Percentiles rank a stretch among this genome's conserved stretches.
phyloP scores from a whole-genome alignment of 2,888 invertebrate genomes.

The Acrobasis consociella region DNA sequence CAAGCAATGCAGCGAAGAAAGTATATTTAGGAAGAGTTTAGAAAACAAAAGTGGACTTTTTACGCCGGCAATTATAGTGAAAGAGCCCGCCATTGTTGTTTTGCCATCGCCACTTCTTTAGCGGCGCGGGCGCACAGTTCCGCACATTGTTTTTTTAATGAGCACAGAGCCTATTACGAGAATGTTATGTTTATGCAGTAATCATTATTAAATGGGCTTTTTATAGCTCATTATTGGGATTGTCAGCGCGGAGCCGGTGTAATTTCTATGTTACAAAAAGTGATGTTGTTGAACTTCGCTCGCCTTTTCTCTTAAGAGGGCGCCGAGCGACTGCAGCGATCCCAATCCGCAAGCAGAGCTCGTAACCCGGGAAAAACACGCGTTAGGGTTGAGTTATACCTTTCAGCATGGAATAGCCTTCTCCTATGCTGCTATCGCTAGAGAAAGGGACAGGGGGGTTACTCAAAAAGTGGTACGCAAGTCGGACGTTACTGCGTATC shows the following conservation, averaged over 20 bases:
- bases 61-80: conserved; percentile 67
- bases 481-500: too few relatives aligned
- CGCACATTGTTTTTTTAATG: conserved; percentile 59
- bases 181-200: conserved; percentile 34
- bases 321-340: too few relatives aligned
- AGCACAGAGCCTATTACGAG: conserved; percentile 24
- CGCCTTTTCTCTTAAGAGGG: conserved; percentile 1
- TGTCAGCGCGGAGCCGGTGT: conserved; percentile 11
- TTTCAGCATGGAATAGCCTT: too few relatives aligned
- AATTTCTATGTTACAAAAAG: conserved; percentile 9
- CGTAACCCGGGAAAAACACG: too few relatives aligned
- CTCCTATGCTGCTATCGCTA: too few relatives aligned
- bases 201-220: conserved; percentile 27
- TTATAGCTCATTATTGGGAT: conserved; percentile 15
- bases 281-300: conserved; percentile 13
- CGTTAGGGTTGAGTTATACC: too few relatives aligned
- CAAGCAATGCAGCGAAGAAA: conserved; percentile 47
- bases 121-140: conserved; percentile 53
- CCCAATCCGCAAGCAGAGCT: too few relatives aligned
- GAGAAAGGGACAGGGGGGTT: too few relatives aligned
- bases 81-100: conserved; percentile 64
- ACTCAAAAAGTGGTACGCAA: too few relatives aligned
- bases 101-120: conserved; percentile 44
- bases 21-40: conserved; percentile 65
- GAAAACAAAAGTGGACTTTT: conserved; percentile 73